Evolutionary conservation across 2,113 vertebrate genomes (phyloP), one percentile per base, ranked within the genome.

Genomic region (Nothocercus julius): DNA sequence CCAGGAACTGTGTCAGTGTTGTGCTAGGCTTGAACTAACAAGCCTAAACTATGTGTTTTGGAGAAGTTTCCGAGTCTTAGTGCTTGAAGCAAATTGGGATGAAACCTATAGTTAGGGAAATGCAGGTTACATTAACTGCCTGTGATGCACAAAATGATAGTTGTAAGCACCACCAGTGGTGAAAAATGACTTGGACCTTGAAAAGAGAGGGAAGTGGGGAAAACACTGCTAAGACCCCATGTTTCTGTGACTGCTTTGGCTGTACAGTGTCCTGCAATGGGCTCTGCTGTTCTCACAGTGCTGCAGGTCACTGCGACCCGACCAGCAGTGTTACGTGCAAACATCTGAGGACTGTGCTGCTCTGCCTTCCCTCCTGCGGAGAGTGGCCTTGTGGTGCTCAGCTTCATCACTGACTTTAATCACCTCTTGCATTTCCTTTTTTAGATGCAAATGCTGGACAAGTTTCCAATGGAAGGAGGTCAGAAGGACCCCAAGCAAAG

Each of bases 401-500:
- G 17, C 13, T 75, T 20, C 11, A 28, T 19, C 27, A n/a, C 54
- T 44, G 42, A 1, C 59, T 40, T 44, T 5, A 70, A 88, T 58
- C 61, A 53, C 49, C 34, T 62, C 87, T 59, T 69, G 51, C 79
- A 3, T 92, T 62, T 80, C 11, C 21, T 77, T 56, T 93, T 97
- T 95, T 92, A 99, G 99, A 99, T 99, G 99, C 99, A 99, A 97
- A 98, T 99, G 98, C 97, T 99, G 98, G 99, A 99, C 97, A 99
- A 99, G 97, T 99, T 99, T 97, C 99, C 99, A 0, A 99, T 99
- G 98, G 99, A 99, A 97, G 99, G 99, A 95, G 99, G 99, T 64
- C 99, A 99, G 98, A 99, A 99, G 97, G 99, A 99, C 92, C 99
- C 99, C 5, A 99, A 99, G 88, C 99, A 99, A 44, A 98, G 99